Evolutionary conservation across 2,888 invertebrate species (phyloP).

Genomic region (Globia sparganii): DNA sequence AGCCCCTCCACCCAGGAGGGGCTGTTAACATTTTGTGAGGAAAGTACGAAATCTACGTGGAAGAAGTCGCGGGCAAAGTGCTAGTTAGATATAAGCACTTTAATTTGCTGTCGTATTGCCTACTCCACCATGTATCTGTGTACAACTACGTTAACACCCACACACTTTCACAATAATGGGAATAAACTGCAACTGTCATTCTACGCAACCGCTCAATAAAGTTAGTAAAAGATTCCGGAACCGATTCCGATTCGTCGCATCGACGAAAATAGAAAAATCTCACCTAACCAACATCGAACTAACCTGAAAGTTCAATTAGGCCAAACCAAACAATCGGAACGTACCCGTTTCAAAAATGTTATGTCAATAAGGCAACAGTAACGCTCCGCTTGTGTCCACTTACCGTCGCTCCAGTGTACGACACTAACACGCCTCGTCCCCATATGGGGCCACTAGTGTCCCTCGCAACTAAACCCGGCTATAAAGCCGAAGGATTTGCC

Average conservation of each 20-base stretch:
- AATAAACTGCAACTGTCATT: background rate
- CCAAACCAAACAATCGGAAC: constrained; percentile 40
- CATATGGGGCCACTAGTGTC: constrained; percentile 57
- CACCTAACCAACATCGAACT: constrained; percentile 21
- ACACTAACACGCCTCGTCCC: constrained; percentile 49
- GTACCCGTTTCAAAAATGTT: constrained; percentile 66
- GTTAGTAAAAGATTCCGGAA: background rate
- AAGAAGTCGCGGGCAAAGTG: no score
- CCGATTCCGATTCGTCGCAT: background rate
- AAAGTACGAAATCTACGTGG: no score
- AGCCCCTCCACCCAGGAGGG: no score
- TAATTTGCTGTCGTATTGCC: background rate
- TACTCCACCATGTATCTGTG: background rate
- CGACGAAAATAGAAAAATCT: constrained; percentile 6
- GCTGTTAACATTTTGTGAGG: no score
- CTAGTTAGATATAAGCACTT: background rate
- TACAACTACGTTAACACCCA: background rate
- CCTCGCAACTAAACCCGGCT: constrained; percentile 59
- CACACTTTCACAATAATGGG: background rate
- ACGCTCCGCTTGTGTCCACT: constrained; percentile 66
- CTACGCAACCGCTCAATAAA: background rate
- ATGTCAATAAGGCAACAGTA: constrained; percentile 67
- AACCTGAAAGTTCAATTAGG: constrained; percentile 48
- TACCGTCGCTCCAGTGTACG: constrained; percentile 65
- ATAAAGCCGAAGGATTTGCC: constrained; percentile 66